Evolutionary conservation across 2,797 vertebrate genomes (phyloP), one percentile per base, ranked within the genome.

Genomic region (Diplodus sargus): DNA sequence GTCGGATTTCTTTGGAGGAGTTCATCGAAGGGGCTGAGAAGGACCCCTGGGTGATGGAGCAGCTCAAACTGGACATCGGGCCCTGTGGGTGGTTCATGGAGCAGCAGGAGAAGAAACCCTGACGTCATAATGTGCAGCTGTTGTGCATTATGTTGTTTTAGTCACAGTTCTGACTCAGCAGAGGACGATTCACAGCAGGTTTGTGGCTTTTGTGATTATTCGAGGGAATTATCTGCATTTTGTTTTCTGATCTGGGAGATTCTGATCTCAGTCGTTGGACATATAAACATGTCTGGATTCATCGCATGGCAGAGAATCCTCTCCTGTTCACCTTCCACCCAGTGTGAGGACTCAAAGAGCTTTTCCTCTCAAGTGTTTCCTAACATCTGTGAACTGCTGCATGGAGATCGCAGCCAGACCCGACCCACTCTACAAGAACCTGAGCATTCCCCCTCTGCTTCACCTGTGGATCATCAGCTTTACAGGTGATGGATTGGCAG

Each of bases 31-130:
- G 94, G 1, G 91, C 94, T 3, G 83, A 95, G 13, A 94, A 81
- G 82, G 94, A 95, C 84, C 84, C 83, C 0, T 95, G 94, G 94
- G 77, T 96, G 47, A 77, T 94, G 90, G 92, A 94, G 3, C 95
- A 95, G 82, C 91, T 96, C 56, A 84, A 88, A 16, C 80, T 96
- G 65, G 93, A 95, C 78, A 74, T 95, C 2, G 73, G 76, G 2
- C 90, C 92, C 4, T 82, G 82, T 11, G 88, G 89, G 25, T 95
- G 95, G 94, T 91, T 94, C 81, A 65, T 88, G 1, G 76, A 87
- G 2, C 86, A 90, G 51, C 87, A 87, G 58, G 82, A 79, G 17
- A 93, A 89, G 56, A 81, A 68, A 11, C 0, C 15, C 25, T 87
- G 79, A 89, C 2, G 3, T 60, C 2, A 9, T 28, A 0, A 8